Evolutionary conservation across 30 jellyfish, hydroid and myxozoan species (phyloP), one percentile per base, ranked within the genome.

Genomic region (Aurelia sp.): DNA sequence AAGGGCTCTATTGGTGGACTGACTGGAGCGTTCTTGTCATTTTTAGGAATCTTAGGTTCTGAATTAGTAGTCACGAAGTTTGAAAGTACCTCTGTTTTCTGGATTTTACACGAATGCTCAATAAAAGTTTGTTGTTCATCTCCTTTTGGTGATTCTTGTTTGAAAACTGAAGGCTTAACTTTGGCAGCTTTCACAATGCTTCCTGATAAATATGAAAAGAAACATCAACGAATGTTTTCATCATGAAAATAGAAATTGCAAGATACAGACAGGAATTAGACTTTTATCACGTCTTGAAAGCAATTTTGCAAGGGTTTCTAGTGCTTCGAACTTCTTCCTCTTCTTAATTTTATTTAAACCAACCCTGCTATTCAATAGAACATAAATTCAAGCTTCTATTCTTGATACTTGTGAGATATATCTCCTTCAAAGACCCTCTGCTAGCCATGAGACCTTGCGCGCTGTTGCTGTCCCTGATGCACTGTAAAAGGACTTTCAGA

Each of bases 161-260:
- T 82, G 92, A 68, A 59, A 19, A 82, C 86, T 38, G 92, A 81
- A 50, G 92, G 92, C 80, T 59, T 82, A 58, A 82, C 81, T 82
- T 82, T 82, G 8, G 92, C 92, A 15, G 92, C 92, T 55, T 82
- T 82, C 67, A 82, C 80, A 1, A 66, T 66, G 63, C 81, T 64
- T 16, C 90, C 90, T 67, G 78, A 17, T 31, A n/a, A n/a, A 33
- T 2, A 22, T 10, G 12, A 24, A 13, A 20, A 27, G 33, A 27
- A 27, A 27, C 33, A 27, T 27, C 33, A 30, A 5, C 16, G n/a
- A 30, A 44, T 0, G 1, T 3, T 30, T 0, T 69, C 62, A 66
- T 17, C n/a, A 20, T 66, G 12, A 66, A 16, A 30, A 8, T 24
- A 9, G 15, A 6, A 19, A 74, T 44, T 16, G 58, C 52, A 51